Base-by-base conservation (phyloP, 2,113 vertebrate species). In the Sebastes schlegelii region DNA sequence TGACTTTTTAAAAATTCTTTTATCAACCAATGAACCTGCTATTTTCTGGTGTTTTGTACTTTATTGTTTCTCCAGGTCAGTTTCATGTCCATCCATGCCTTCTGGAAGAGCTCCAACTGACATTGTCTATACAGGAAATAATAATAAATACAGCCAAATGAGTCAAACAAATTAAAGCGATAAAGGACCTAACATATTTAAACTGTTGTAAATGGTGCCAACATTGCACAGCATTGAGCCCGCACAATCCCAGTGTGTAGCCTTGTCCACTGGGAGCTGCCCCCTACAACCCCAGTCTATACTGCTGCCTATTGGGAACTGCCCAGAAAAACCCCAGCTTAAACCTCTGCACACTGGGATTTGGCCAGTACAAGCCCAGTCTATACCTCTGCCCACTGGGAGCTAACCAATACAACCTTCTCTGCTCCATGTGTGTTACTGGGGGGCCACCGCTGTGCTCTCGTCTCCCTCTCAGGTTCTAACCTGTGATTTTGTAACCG, bases 341-440 rank as follows among this genome's bases (percentile, higher is more conserved):
- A 60, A 67, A 78, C 55, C 74, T 88, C 58, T 52, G 60, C 19
- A 69, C 64, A 7, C 23, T 79, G 81, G 83, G 74, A 86, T 82
- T 86, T 74, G 60, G 10, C 67, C 48, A 77, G 75, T 68, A 74
- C 52, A 83, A 76, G 52, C 26, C 16, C 64, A 81, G 82, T 65
- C 54, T 82, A 40, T 79, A 17, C 74, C 4, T 57, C 16, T 48
- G 45, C 16, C 69, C 68, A 5, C 16, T 79, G 79, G 80, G 67
- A 86, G 46, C 55, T 1, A 49, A 74, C 65, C 66, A 72, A 13
- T 23, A n/a, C 60, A 63, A 45, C 58, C 51, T 65, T 69, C 40
- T 49, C 5, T 78, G 64, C 69, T 67, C 46, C 40, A 61, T 55
- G 49, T 60, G 5, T 72, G 54, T 76, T 60, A 51, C 26, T n/a